A percentile compares a stretch with the other conserved stretches of the same genome.
These are phyloP conservation scores for Otus sunia DNA, from an alignment of 2,113 vertebrate genomes.

Conservation along the genomic window DNA sequence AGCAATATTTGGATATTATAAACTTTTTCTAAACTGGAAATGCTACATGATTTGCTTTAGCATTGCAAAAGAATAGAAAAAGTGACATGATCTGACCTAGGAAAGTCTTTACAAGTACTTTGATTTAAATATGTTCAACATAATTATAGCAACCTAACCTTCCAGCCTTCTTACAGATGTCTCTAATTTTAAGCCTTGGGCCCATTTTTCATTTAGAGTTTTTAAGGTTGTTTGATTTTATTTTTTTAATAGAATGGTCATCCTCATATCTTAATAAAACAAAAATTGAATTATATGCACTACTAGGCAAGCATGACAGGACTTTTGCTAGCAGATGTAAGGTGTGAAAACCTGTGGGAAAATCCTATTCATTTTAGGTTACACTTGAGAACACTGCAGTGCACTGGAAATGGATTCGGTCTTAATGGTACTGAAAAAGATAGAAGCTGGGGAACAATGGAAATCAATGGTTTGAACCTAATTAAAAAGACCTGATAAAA, in stretches of 20 bases:
- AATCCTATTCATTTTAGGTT: constrained; percentile 67
- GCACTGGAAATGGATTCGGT: constrained; percentile 55
- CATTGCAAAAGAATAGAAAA: neutral
- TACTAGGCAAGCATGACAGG: constrained; percentile 63
- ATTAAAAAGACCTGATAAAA: constrained; percentile 77
- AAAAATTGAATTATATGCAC: constrained; percentile 78
- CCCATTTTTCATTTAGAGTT: constrained; percentile 25
- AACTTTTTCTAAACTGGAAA: neutral
- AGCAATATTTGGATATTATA: neutral
- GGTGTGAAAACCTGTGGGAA: constrained; percentile 67
- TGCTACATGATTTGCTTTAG: neutral
- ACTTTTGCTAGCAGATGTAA: constrained; percentile 71
- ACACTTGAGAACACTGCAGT: constrained; percentile 58
- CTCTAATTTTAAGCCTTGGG: constrained; percentile 36
- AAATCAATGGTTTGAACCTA: constrained; percentile 75
- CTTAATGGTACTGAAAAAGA: constrained; percentile 48
- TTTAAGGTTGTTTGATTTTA: constrained; percentile 31
- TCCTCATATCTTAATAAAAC: constrained; percentile 76
- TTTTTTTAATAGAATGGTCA: constrained; percentile 57
- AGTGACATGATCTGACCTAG: neutral
- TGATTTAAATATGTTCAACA: neutral
- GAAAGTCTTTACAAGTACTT: neutral
- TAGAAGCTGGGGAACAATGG: constrained; percentile 64
- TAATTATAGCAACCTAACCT: neutral
- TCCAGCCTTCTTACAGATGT: neutral